phyloP scores from a whole-genome alignment of 2,797 vertebrate genomes.

The Acrocephalus scirpaceus region DNA sequence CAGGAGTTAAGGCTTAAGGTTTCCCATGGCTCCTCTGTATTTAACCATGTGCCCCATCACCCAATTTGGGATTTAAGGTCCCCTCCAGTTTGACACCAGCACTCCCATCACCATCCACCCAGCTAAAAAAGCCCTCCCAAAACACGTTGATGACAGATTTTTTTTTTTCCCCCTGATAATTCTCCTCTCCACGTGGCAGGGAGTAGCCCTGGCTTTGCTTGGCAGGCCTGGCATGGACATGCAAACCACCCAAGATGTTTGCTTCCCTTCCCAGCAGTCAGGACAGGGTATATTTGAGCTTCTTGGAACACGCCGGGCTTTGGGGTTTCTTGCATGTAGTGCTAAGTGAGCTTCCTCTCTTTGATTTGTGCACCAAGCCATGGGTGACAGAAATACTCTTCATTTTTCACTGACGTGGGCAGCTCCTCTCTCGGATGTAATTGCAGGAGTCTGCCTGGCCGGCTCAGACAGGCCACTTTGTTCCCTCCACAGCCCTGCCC shows the following conservation, averaged over 20 bases:
- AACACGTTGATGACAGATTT: neutral
- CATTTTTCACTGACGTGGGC: slow-evolving; percentile 47
- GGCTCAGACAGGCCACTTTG: slow-evolving; percentile 2
- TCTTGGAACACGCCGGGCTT: slow-evolving; percentile 16
- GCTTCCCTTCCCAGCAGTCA: slow-evolving; percentile 41
- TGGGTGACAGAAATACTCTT: slow-evolving; percentile 56
- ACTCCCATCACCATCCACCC: neutral
- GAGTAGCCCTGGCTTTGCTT: neutral
- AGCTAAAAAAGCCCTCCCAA: slow-evolving; percentile 12
- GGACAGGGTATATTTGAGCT: slow-evolving; percentile 9
- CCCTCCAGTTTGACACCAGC: neutral
- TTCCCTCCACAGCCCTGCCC: slow-evolving; percentile 38
- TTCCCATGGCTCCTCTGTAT: neutral
- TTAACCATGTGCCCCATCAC: neutral
- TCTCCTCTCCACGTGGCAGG: slow-evolving; percentile 9
- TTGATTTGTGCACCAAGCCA: slow-evolving; percentile 70
- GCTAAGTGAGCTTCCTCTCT: slow-evolving; percentile 49
- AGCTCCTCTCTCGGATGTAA: slow-evolving; percentile 63
- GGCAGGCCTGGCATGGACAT: neutral
- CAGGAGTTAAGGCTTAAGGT: neutral
- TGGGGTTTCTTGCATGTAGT: slow-evolving; percentile 47
- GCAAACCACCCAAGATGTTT: slow-evolving; percentile 31
- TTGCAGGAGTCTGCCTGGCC: slow-evolving; percentile 37
- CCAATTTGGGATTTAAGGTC: neutral
- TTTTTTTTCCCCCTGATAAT: neutral